These are phyloP conservation scores for Stomatorhinus ivindoensis DNA, from an alignment of 2,113 vertebrate genomes.

Conservation along the genomic window DNA sequence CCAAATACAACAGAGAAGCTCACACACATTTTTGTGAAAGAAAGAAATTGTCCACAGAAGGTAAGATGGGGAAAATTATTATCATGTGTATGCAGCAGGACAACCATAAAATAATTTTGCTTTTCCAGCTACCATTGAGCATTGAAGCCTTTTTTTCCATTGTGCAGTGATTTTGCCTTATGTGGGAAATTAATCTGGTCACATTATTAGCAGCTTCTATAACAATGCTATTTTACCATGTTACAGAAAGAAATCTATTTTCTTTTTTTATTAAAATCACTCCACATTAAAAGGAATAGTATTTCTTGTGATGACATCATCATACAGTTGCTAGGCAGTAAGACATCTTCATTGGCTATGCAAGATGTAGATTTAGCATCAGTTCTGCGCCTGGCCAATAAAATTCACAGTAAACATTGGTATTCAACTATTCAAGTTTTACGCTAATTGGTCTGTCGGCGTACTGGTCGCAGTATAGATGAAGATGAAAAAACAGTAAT, in stretches of 20 bases:
- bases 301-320: neutral
- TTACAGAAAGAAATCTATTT: neutral
- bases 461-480: neutral
- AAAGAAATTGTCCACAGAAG: neutral
- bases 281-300: neutral
- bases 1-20: neutral
- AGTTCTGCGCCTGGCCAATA: neutral
- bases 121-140: neutral
- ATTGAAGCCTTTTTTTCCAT: neutral
- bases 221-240: neutral
- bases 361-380: neutral
- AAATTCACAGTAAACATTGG: neutral
- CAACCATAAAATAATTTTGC: neutral
- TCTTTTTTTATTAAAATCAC: neutral
- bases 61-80: neutral
- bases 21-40: neutral
- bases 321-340: slow-evolving; percentile 1
- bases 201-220: neutral
- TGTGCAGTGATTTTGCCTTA: neutral
- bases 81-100: neutral
- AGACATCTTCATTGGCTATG: neutral
- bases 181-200: neutral
- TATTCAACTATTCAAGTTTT: neutral
- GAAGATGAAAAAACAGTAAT: neutral
- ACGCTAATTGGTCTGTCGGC: neutral